Base-by-base conservation (phyloP, 2,888 invertebrate species). In the Blastobasis lacticolella region DNA sequence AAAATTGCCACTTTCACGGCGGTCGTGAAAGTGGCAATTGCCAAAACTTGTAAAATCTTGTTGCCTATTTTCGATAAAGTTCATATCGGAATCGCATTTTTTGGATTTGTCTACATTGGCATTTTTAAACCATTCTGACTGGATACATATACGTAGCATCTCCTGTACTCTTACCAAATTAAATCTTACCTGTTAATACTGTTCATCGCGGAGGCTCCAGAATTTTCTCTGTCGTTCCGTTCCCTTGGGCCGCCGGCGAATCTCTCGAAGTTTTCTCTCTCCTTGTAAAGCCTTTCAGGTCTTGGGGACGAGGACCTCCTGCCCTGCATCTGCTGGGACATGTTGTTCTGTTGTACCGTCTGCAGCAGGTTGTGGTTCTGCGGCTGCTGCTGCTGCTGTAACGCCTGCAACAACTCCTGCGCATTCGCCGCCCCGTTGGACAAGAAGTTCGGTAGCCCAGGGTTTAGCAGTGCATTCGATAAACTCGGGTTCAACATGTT, bases 341-440 rank as follows among this genome's bases (percentile, higher is more conserved):
- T 73, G 65, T 60, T 86, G 58, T 88, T 84, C 73, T 89, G 83
- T 58, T 87, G 86, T 0, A 86, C 88, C 23, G 88, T 88, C 59
- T 88, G 85, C 59, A 88, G 76, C 51, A 89, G 75, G 50, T 78
- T 84, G 61, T 88, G 87, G 56, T 89, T 89, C 49, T 68, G 69
- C 66, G 81, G 85, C 43, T 93, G 93, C 54, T 75, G 79, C 72
- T 93, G 93, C 37, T 94, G 93, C 66, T 92, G 93, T 69, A 95
- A 81, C 4, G 94, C 93, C 69, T 93, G 94, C 23, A 95, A 84
- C 55, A 95, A 77, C 70, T 94, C 94, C 69, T 94, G 94, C 8
- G 91, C 91, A 61, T 93, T 92, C 46, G 91, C 86, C 45, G 90
- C 87, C 45, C 91, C 92, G 67, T 92, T 94, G 44, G 94, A 90